Conservation (phyloP, 2,888 invertebrate species). For the Dynastes maya region DNA sequence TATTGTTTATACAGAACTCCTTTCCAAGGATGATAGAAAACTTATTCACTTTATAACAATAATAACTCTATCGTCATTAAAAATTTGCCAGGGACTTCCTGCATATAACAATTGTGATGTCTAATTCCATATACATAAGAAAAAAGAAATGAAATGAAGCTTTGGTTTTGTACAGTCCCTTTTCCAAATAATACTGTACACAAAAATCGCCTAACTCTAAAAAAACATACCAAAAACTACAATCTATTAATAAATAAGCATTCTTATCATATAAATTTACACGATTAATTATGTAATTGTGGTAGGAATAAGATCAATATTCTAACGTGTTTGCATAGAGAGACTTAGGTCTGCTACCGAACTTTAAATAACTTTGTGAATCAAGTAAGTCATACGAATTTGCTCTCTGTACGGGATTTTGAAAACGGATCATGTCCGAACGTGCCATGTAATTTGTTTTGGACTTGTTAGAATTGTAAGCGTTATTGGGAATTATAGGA, state of each 20-base stretch:
- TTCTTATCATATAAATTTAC: too few species aligned
- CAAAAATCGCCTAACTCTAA: not conserved
- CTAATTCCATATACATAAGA: too few species aligned
- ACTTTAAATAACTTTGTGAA: slow-evolving; percentile 28
- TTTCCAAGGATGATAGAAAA: not conserved
- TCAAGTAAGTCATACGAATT: slow-evolving; percentile 50
- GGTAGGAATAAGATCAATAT: slow-evolving; percentile 46
- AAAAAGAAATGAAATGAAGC: not conserved
- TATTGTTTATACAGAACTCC: too few species aligned
- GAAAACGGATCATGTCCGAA: slow-evolving; percentile 52
- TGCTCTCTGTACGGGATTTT: slow-evolving; percentile 49
- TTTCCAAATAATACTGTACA: not conserved
- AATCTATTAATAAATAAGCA: not conserved
- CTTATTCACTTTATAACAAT: not conserved
- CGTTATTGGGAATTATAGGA: slow-evolving; percentile 24
- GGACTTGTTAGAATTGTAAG: slow-evolving; percentile 38
- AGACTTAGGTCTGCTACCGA: slow-evolving; percentile 53
- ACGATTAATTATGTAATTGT: too few species aligned
- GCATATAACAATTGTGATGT: too few species aligned
- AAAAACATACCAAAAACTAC: not conserved
- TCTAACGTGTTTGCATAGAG: slow-evolving; percentile 52
- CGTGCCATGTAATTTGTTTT: slow-evolving; percentile 42
- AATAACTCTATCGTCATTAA: not conserved
- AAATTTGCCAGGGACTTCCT: not conserved
- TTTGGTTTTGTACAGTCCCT: not conserved